Conservation (phyloP, 2,797 vertebrate species). For the Gallirallus australis region DNA sequence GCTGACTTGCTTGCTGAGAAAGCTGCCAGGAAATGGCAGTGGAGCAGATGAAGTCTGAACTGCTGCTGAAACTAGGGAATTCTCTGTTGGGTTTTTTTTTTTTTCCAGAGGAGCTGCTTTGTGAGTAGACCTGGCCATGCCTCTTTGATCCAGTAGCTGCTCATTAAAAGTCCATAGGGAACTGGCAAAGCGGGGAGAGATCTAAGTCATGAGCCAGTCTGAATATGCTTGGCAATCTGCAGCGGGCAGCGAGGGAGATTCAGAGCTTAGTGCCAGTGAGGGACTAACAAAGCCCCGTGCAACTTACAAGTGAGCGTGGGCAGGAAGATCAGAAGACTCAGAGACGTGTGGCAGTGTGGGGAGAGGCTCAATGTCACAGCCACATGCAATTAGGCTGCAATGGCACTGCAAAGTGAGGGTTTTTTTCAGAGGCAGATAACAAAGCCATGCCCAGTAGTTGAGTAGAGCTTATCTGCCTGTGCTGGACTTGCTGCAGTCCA, state of each 20-base stretch:
- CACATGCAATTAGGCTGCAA: neutral
- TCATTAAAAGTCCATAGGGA: neutral
- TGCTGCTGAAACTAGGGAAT: neutral
- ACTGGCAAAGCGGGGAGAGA: neutral
- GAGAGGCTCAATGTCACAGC: neutral
- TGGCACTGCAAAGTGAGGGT: neutral
- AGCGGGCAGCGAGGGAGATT: neutral
- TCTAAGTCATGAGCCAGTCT: neutral
- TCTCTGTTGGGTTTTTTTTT: neutral
- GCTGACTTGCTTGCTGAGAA: neutral
- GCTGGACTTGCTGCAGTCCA: neutral
- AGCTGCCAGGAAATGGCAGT: neutral
- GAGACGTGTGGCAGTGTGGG: neutral
- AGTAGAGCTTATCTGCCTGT: neutral
- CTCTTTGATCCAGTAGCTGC: neutral
- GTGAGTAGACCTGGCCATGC: neutral
- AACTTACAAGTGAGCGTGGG: neutral
- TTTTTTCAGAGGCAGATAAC: neutral
- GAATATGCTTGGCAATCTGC: neutral
- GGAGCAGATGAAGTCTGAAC: neutral
- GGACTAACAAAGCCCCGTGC: neutral
- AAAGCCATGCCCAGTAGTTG: neutral
- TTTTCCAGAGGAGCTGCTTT: neutral
- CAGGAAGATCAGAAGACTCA: neutral
- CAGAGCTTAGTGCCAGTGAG: neutral